Percentiles rank a stretch among this genome's conserved stretches.
phyloP scores from a whole-genome alignment of 2,113 vertebrate genomes.

The Halichoeres trimaculatus region DNA sequence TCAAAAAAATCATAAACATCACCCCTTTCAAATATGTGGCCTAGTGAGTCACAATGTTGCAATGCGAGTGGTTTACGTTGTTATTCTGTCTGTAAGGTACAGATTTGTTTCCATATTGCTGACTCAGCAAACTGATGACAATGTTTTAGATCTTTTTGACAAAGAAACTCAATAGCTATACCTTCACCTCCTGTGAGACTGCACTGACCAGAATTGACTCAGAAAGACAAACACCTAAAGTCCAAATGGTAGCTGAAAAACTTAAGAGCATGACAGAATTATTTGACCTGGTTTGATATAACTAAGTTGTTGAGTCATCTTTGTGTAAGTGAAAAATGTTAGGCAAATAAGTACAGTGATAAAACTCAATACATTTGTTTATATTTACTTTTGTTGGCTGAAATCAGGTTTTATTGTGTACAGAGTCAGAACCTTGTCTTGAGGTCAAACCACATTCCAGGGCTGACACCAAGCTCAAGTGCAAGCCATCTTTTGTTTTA shows the following conservation, averaged over 20 bases:
- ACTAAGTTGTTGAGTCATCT: neutral
- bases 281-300: neutral
- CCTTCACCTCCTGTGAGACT: no score
- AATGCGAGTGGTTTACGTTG: neutral
- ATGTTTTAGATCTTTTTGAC: neutral
- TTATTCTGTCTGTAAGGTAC: neutral
- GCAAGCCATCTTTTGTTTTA: neutral
- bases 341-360: neutral
- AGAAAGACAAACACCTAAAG: no score
- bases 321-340: neutral
- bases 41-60: neutral
- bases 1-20: no score
- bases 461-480: conserved; percentile 8
- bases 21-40: neutral
- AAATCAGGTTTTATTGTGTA: no score
- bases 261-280: neutral
- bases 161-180: neutral
- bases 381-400: no score
- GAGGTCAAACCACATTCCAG: conserved; percentile 50
- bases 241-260: neutral
- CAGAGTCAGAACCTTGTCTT: conserved; percentile 9
- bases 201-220: no score
- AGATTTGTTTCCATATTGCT: neutral
- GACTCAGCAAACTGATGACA: neutral
- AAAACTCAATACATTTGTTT: no score